Evolutionary conservation across 2,797 vertebrate genomes (phyloP), one percentile per base, ranked within the genome.

Genomic region (Tolypeutes matacus): DNA sequence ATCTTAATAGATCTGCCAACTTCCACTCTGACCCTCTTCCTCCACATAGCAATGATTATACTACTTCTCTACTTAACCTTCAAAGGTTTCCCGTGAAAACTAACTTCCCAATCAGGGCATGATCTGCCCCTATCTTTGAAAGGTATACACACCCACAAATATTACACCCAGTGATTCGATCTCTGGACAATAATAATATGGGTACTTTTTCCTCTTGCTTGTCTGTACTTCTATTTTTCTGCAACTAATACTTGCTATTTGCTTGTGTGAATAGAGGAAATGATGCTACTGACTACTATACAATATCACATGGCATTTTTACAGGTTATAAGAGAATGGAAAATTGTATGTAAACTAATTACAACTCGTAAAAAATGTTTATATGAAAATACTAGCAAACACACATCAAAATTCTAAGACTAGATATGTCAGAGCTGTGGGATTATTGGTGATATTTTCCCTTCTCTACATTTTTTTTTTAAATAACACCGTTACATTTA

Each of bases 281-380:
- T 29, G 25, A 60, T 31, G 73, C 5, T 92, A 81, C 60, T 53
- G 25, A 83, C 82, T 20, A 77, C 46, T 69, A 62, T 31, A 39
- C 60, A 31, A n/a, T 46, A 75, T 17, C 56, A 36, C 39, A 82
- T 1, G 0, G 5, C 78, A 67, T 70, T 83, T 83, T 86, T 39
- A 72, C 60, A 75, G 13, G 58, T 36, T 75, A 83, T 34, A 84
- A 87, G 20, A 39, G 69, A 69, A 95, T 64, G 31, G 36, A 91
- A 91, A 96, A 85, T 20, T 25, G 46, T 53, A 69, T 49, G 80
- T 69, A 90, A 82, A 73, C 73, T 89, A 39, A 77, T 5, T 36
- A 1, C 36, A 90, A 92, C 67, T 51, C 34, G 73, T 42, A 64
- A 69, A 56, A 72, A 82, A 85, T 25, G 80, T 67, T 42, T 34